Base-by-base conservation (phyloP, 2,797 vertebrate species). In the Morelia viridis region DNA sequence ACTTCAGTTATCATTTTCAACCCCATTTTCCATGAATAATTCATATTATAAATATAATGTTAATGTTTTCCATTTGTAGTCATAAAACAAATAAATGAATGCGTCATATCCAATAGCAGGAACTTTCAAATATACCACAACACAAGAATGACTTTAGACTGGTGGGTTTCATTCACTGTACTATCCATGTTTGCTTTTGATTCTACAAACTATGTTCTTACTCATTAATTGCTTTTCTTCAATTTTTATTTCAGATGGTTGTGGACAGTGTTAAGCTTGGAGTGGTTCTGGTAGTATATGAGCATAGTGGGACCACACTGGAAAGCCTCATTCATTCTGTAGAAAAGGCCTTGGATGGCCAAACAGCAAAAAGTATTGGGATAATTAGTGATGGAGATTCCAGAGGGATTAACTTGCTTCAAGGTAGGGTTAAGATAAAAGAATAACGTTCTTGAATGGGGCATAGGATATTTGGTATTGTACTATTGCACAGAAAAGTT, bases 301-400 rank as follows among this genome's bases (percentile, higher is more conserved):
- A 99, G 92, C 96, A 98, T 93, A 95, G 95, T 6, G 97, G 97
- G 31, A 84, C 89, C 90, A 98, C 98, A 3, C 96, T 98, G 84
- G 96, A 98, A 26, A 97, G 97, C 89, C 96, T 99, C 89, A 90
- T 98, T 28, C 89, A 93, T 94, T 98, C 98, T 93, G 91, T 95
- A 64, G 97, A 98, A 93, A 97, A 96, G 89, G 96, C 96, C 0
- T 88, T 98, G 92, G 96, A 90, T 19, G 98, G 98, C 85, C 97
- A 88, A 92, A 96, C 89, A 56, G 96, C 95, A 50, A 98, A 95
- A 92, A 98, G 98, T 86, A 91, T 99, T 56, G 98, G 98, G 11
- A 94, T 99, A 53, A 92, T 99, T 1, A 97, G 97, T 31, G 95
- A 97, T 13, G 98, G 98, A 94, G 97, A 98, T 83, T 97, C 98